Conservation (phyloP, 2,888 invertebrate genomes). For the Synanthedon formicaeformis region DNA sequence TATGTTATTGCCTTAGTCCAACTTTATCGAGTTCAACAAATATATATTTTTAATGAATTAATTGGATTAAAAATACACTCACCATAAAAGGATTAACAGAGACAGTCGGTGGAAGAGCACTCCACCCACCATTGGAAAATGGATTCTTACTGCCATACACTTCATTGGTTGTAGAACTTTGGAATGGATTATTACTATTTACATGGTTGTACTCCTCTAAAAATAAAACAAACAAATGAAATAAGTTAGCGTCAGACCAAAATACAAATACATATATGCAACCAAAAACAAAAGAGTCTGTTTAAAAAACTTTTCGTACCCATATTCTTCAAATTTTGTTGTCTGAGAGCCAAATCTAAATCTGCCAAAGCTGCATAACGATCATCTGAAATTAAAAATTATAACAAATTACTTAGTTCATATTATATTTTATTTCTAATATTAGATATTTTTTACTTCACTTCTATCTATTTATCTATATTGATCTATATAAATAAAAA, state of each 20-base stretch:
- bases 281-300: conserved; percentile 1
- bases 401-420: too few relatives aligned
- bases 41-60: too few relatives aligned
- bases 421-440: too few relatives aligned
- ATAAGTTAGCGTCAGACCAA: not conserved
- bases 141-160: conserved; percentile 57
- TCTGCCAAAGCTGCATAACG: conserved; percentile 96
- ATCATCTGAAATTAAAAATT: conserved; percentile 73
- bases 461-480: too few relatives aligned
- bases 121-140: conserved; percentile 60
- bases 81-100: conserved; percentile 62
- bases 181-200: conserved; percentile 62
- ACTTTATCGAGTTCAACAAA: too few relatives aligned
- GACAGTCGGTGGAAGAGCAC: conserved; percentile 29
- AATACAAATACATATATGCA: too few relatives aligned
- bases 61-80: conserved; percentile 12
- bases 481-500: too few relatives aligned
- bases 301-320: conserved; percentile 25
- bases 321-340: conserved; percentile 64
- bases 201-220: conserved; percentile 44
- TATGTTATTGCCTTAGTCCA: too few relatives aligned
- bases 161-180: conserved; percentile 53
- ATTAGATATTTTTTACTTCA: too few relatives aligned
- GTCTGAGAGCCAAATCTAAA: conserved; percentile 82
- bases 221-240: conserved; percentile 14